phyloP scores from a whole-genome alignment of 1,140 invertebrate species.

The Samia ricini region DNA sequence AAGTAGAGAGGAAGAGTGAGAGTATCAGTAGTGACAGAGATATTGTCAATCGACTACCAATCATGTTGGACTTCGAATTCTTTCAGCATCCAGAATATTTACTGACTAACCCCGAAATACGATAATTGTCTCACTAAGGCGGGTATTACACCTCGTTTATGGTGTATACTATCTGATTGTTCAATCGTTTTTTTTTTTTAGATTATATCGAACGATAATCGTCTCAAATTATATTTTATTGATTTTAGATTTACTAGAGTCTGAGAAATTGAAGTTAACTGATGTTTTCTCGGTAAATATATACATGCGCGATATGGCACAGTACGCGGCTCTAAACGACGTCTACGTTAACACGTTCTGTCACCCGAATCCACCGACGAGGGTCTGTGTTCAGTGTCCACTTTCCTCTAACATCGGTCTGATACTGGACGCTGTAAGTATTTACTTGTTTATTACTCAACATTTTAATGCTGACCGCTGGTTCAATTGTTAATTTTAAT shows the following conservation, averaged over 20 bases:
- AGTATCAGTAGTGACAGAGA: no score
- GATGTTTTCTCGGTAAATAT: slow-evolving; percentile 89
- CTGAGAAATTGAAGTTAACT: slow-evolving; percentile 79
- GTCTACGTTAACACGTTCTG: slow-evolving; percentile 86
- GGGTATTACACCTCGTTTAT: no score
- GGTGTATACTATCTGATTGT: no score
- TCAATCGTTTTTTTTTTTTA: no score
- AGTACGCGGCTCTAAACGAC: slow-evolving; percentile 87
- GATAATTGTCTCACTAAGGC: no score
- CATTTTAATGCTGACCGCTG: background rate
- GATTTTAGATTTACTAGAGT: slow-evolving; percentile 77
- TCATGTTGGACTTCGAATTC: no score
- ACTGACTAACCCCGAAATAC: no score
- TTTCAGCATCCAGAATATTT: no score
- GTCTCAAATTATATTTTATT: background rate
- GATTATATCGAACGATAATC: background rate
- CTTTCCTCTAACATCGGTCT: slow-evolving; percentile 85
- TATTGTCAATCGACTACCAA: no score
- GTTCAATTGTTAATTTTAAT: no score
- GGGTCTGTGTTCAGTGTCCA: slow-evolving; percentile 91
- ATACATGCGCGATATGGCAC: slow-evolving; percentile 89
- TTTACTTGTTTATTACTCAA: background rate
- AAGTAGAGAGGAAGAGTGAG: no score
- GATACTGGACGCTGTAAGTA: slow-evolving; percentile 85
- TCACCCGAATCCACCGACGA: slow-evolving; percentile 90